Percentiles rank a stretch among this genome's conserved stretches.
These are phyloP conservation scores for Sebastes itinus DNA, from an alignment of 2,797 vertebrate species.

Conservation along the genomic window DNA sequence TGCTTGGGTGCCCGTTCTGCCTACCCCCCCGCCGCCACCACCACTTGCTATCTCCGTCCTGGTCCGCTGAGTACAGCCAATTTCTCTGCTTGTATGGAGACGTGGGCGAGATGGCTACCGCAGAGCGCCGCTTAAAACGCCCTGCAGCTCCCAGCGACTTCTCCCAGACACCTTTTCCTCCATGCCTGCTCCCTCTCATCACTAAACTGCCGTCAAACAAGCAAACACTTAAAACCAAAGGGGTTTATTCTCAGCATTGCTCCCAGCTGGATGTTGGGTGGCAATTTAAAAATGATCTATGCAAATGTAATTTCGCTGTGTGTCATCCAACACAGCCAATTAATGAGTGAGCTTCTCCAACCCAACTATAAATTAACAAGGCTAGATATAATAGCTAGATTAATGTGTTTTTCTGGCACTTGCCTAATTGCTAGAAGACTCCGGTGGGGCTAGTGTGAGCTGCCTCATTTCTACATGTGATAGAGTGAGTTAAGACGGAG, in stretches of 20 bases:
- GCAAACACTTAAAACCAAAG: constrained; percentile 69
- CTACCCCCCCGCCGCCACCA: constrained; percentile 22
- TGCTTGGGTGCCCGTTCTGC: constrained; percentile 39
- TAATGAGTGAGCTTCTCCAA: constrained; percentile 82
- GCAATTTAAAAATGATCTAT: constrained; percentile 84
- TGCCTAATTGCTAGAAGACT: constrained; percentile 82
- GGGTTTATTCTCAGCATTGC: constrained; percentile 66
- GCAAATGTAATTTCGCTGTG: constrained; percentile 83
- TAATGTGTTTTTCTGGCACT: constrained; percentile 84
- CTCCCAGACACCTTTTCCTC: constrained; percentile 51
- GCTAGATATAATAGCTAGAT: constrained; percentile 84
- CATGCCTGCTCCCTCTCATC: constrained; percentile 37
- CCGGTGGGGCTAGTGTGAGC: constrained; percentile 71
- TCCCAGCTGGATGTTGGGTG: constrained; percentile 74
- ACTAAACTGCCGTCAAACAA: constrained; percentile 58
- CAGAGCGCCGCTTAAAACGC: constrained; percentile 45
- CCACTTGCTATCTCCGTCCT: constrained; percentile 66
- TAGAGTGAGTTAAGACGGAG: constrained; percentile 59
- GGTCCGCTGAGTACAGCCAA: constrained; percentile 78
- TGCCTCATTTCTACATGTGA: constrained; percentile 69
- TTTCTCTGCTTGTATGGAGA: constrained; percentile 72
- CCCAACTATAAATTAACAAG: constrained; percentile 82
- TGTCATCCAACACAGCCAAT: constrained; percentile 83
- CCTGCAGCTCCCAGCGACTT: constrained; percentile 37
- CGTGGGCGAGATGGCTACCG: constrained; percentile 62